Percentiles rank a stretch among this genome's conserved stretches.
Evolutionary conservation across 2,113 vertebrate species (phyloP).

Genomic region (Cariama cristata): DNA sequence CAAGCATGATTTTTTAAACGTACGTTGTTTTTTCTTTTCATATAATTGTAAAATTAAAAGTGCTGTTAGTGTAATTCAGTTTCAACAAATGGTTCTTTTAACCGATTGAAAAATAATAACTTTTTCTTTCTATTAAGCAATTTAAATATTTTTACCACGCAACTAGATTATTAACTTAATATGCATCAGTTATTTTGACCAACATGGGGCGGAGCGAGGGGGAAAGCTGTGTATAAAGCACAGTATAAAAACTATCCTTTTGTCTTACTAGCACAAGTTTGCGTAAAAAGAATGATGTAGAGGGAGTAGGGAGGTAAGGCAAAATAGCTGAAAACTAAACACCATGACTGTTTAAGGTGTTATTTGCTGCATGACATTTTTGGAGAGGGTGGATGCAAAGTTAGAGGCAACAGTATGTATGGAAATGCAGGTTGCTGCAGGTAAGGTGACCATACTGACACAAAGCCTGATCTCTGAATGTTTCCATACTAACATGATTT

Average conservation of each 20-base stretch:
- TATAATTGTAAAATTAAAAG: constrained; percentile 19
- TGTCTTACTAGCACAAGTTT: neutral
- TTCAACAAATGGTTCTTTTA: constrained; percentile 39
- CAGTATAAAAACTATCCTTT: neutral
- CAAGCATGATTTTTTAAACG: neutral
- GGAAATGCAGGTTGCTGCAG: neutral
- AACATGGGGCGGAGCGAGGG: rapidly evolving
- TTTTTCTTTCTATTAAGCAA: constrained; percentile 56
- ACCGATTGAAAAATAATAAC: constrained; percentile 23
- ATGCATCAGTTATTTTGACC: constrained; percentile 43
- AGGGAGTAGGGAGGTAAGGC: neutral
- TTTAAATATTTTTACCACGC: constrained; percentile 59
- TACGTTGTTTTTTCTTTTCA: constrained; percentile 3
- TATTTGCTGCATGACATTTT: neutral
- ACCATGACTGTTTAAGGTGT: neutral
- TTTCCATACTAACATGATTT: neutral
- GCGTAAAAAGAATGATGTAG: neutral
- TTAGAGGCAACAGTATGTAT: neutral
- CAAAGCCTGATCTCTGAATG: neutral
- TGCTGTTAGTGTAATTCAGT: neutral
- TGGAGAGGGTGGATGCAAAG: neutral
- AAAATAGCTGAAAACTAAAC: neutral
- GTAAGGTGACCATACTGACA: neutral
- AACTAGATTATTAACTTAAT: constrained; percentile 38
- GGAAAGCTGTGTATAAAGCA: neutral